phyloP scores from a whole-genome alignment of 2,888 invertebrate species.

The Balanococcus diminutus region DNA sequence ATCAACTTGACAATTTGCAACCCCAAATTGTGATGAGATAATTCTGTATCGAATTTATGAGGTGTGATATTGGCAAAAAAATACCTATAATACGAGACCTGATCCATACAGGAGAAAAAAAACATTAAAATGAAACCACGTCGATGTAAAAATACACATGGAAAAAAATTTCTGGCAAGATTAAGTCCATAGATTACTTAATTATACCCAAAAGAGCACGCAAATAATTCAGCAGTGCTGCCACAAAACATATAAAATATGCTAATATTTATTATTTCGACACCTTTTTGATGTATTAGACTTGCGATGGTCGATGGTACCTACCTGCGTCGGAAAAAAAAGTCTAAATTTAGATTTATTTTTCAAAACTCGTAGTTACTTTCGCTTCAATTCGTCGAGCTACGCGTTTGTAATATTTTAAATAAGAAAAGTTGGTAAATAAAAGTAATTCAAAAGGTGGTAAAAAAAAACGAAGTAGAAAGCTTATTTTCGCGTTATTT shows the following conservation, averaged over 20 bases:
- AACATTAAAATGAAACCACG: neutral
- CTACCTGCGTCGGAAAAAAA: neutral
- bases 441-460: neutral
- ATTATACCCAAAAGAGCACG: constrained; percentile 2
- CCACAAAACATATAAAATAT: constrained; percentile 19
- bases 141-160: neutral
- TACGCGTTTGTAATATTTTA: neutral
- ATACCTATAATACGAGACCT: too few species aligned
- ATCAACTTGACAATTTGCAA: too few species aligned
- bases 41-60: too few species aligned
- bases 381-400: neutral
- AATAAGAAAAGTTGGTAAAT: constrained; percentile 4
- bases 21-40: too few species aligned
- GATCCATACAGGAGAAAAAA: too few species aligned
- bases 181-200: constrained; percentile 14
- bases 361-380: constrained; percentile 9
- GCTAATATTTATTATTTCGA: constrained; percentile 24
- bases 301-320: neutral
- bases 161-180: neutral
- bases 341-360: neutral
- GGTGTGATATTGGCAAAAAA: too few species aligned
- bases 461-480: neutral
- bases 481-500: neutral
- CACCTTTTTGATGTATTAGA: neutral
- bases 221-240: constrained; percentile 7